phyloP scores from a whole-genome alignment of 2,797 vertebrate species.

The Adrianichthys oophorus region DNA sequence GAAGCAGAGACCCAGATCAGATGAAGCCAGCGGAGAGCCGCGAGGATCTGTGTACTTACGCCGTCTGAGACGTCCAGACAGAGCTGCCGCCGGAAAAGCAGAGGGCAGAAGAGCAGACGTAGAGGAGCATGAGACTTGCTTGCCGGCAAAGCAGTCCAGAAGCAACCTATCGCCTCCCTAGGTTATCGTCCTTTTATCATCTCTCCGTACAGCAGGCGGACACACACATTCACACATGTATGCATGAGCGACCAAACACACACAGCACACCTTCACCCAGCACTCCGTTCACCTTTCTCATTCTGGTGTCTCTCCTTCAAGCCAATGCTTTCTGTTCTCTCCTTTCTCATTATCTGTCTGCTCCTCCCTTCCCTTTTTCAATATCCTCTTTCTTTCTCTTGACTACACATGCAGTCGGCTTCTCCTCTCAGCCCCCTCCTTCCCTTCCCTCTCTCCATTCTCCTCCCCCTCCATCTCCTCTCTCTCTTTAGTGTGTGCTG shows the following conservation, averaged over 20 bases:
- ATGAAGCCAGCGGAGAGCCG: slow-evolving; percentile 54
- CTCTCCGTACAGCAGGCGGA: slow-evolving; percentile 60
- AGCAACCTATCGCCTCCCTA: slow-evolving; percentile 38
- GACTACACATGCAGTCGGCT: slow-evolving; percentile 75
- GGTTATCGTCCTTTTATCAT: slow-evolving; percentile 57
- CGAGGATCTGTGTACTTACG: slow-evolving; percentile 70
- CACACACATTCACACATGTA: slow-evolving; percentile 54
- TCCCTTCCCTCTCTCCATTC: slow-evolving; percentile 46
- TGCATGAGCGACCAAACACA: slow-evolving; percentile 48
- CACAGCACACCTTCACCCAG: slow-evolving; percentile 62
- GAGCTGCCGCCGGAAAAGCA: slow-evolving; percentile 50
- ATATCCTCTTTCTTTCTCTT: slow-evolving; percentile 81
- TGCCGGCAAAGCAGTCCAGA: slow-evolving; percentile 54
- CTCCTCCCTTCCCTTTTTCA: slow-evolving; percentile 83
- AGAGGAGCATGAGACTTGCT: slow-evolving; percentile 68
- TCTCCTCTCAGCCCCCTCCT: slow-evolving; percentile 74
- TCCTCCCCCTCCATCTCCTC: slow-evolving; percentile 68
- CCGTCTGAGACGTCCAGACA: slow-evolving; percentile 62
- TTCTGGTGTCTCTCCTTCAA: slow-evolving; percentile 71
- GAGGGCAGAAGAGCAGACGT: slow-evolving; percentile 53
- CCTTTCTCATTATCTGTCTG: slow-evolving; percentile 77
- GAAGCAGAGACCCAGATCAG: slow-evolving; percentile 62
- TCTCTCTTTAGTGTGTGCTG: slow-evolving; percentile 75
- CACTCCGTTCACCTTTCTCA: slow-evolving; percentile 62
- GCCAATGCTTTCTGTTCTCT: slow-evolving; percentile 71